Base-by-base conservation (phyloP, 2,888 invertebrate species). In the Thumatha senex region DNA sequence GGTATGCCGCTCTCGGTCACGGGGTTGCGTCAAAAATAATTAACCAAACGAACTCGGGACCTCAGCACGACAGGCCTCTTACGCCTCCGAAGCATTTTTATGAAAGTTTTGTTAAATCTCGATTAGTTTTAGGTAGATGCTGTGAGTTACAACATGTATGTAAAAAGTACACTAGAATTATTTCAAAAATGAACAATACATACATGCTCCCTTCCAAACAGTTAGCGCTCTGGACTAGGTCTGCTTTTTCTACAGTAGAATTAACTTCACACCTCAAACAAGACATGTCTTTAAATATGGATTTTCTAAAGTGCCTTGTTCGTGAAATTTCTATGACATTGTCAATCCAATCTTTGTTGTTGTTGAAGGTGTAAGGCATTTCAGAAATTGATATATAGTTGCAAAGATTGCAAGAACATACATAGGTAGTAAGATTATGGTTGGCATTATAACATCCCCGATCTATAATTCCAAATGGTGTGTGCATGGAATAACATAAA, bases 331-430 rank as follows among this genome's bases (percentile, higher is more conserved):
- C 86, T 58, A 81, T 65, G 54, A 88, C 75, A 73, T 89, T 82
- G 56, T 81, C 73, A 44, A 78, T 54, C 89, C 89, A 89, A 52
- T 83, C 76, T 54, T 57, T 69, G 65, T 79, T 82, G 50, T 64
- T 72, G 8, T 72, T 53, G 75, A 82, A 88, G 64, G 78, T 70
- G 59, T 73, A 70, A 39, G 89, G 89, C 81, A 88, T 77, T 63
- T 86, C 82, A 61, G 78, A 76, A 58, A 86, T 77, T 41, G 86
- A 71, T 66, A 84, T 70, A 65, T 78, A 74, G 73, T 89, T 89
- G 71, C 89, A 89, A 45, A 87, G 77, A 74, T 89, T 86, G 67
- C 88, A 86, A 40, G 84, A 74, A 62, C 89, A 89, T 40, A 86
- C 84, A 63, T 80, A 86, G 39, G 76, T 79, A 41, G 80, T 76